Conservation (phyloP, 2,888 invertebrate genomes). For the Trichopoda pennipes region DNA sequence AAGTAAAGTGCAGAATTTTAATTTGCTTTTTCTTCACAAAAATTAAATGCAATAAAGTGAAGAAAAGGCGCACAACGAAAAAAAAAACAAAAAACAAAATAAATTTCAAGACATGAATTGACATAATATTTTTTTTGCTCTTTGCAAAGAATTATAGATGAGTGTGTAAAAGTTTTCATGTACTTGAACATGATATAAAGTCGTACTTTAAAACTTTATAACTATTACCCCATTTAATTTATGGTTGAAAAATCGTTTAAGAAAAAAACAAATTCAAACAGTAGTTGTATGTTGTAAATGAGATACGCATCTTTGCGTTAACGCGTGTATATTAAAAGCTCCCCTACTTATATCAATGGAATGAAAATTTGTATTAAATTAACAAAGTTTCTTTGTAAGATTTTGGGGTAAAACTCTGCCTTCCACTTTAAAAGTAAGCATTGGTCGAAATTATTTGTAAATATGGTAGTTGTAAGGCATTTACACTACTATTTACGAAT, state of each 20-base stretch:
- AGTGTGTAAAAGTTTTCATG: neutral
- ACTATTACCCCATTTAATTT: conserved; percentile 40
- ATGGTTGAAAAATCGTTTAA: conserved; percentile 8
- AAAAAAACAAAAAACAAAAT: too few relatives aligned
- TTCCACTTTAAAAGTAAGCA: too few relatives aligned
- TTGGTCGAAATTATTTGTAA: too few relatives aligned
- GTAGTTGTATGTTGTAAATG: conserved; percentile 54
- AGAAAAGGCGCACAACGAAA: conserved; percentile 9
- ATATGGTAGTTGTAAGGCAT: too few relatives aligned
- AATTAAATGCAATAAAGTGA: conserved; percentile 49
- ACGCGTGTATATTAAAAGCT: conserved; percentile 40
- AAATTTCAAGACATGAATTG: conserved; percentile 48
- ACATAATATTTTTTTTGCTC: conserved; percentile 36
- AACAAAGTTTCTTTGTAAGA: too few relatives aligned
- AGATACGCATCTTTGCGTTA: conserved; percentile 59
- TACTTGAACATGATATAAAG: neutral
- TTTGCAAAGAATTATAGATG: neutral
- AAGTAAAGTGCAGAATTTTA: conserved; percentile 53
- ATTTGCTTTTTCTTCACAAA: conserved; percentile 49
- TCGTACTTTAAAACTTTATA: conserved; percentile 1
- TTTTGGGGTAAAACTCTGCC: too few relatives aligned
- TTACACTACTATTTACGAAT: too few relatives aligned
- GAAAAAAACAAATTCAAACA: conserved; percentile 20
- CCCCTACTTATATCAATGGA: neutral
- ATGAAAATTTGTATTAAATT: too few relatives aligned